Percentiles rank a stretch among this genome's conserved stretches.
phyloP scores from a whole-genome alignment of 2,888 invertebrate species.

The Apoderus coryli region DNA sequence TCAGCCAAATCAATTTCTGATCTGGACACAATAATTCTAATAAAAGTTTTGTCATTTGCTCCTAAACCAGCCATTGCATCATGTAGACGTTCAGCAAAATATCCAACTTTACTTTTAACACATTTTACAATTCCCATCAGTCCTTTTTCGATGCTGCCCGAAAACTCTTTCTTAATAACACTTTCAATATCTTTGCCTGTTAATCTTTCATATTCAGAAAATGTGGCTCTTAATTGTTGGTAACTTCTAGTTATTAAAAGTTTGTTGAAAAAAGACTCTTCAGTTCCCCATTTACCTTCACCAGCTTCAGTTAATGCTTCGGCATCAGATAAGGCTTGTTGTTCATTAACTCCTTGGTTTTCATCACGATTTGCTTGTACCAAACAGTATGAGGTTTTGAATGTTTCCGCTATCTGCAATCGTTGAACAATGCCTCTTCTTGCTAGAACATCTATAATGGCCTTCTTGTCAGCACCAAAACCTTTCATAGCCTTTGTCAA shows the following conservation, averaged over 20 bases:
- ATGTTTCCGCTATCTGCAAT: slow-evolving; percentile 75
- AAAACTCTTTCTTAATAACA: slow-evolving; percentile 77
- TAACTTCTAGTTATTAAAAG: slow-evolving; percentile 79
- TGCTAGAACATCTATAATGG: slow-evolving; percentile 78
- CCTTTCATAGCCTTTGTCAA: slow-evolving; percentile 89
- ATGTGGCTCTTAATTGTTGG: slow-evolving; percentile 72
- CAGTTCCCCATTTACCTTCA: slow-evolving; percentile 79
- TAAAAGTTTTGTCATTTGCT: slow-evolving; percentile 83
- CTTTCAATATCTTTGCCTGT: slow-evolving; percentile 74
- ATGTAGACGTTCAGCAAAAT: slow-evolving; percentile 82
- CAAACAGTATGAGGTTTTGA: no score
- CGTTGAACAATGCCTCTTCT: slow-evolving; percentile 81
- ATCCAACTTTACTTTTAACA: slow-evolving; percentile 79
- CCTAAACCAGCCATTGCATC: slow-evolving; percentile 83
- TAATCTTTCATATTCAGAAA: slow-evolving; percentile 70
- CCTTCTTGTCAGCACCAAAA: slow-evolving; percentile 80
- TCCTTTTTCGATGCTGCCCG: slow-evolving; percentile 74
- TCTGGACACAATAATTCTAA: slow-evolving; percentile 81
- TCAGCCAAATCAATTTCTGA: slow-evolving; percentile 86
- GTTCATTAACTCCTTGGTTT: slow-evolving; percentile 70
- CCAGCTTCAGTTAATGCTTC: slow-evolving; percentile 63
- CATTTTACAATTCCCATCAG: slow-evolving; percentile 79
- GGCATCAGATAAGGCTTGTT: slow-evolving; percentile 68
- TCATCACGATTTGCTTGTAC: slow-evolving; percentile 71
- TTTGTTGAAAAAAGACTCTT: slow-evolving; percentile 75